Evolutionary conservation across 2,113 vertebrate genomes (phyloP).

Genomic region (Pampusana beccarii): DNA sequence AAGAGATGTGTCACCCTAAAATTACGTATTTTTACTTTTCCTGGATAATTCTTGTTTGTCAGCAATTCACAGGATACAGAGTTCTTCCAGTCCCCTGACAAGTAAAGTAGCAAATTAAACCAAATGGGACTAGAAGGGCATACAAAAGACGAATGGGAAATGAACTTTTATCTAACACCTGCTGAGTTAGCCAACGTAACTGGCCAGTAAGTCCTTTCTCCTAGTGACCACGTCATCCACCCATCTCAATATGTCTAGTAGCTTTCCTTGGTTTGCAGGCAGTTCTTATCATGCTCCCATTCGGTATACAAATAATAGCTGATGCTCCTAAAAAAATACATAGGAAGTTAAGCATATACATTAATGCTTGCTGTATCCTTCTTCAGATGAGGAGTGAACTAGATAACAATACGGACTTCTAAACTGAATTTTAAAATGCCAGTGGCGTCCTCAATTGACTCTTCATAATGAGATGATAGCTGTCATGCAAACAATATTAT

Average conservation of each 20-base stretch:
- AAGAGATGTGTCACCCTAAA: not conserved
- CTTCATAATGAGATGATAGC: not conserved
- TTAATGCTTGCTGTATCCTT: not conserved
- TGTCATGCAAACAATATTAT: not conserved
- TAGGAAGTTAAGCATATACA: not conserved
- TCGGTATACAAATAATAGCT: not conserved
- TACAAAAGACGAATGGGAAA: not conserved
- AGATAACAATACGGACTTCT: not conserved
- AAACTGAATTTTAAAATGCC: not conserved
- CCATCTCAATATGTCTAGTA: not conserved
- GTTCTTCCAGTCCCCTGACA: not conserved
- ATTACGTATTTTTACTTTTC: not conserved
- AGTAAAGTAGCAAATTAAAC: not conserved
- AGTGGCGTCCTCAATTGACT: not conserved
- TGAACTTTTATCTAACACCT: not conserved
- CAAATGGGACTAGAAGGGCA: not conserved
- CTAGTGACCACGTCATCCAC: not conserved
- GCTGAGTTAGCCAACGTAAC: not conserved
- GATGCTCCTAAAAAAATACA: not conserved
- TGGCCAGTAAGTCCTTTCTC: not conserved
- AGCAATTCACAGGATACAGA: not conserved
- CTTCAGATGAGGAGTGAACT: not conserved
- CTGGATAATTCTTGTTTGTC: not conserved
- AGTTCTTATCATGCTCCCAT: not conserved
- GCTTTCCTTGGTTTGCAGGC: not conserved